Evolutionary conservation across 2,888 invertebrate species (phyloP).

Genomic region (Cantharis rustica): DNA sequence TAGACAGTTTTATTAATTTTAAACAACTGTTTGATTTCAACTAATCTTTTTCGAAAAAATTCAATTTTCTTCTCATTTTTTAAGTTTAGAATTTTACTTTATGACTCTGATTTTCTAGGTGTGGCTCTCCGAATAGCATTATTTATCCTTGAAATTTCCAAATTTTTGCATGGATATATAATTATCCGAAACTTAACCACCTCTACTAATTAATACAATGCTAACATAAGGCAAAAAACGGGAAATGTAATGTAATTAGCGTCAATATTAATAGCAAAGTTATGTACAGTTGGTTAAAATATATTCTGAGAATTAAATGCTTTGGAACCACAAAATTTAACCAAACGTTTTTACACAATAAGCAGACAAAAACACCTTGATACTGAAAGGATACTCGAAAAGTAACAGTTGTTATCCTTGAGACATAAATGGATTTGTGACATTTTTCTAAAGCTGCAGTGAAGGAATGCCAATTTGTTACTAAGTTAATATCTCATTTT

Average conservation of each 20-base stretch:
- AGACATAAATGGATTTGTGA: constrained; percentile 35
- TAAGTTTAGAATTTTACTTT: too few species aligned
- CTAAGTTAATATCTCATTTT: neutral
- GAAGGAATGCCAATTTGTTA: constrained; percentile 17
- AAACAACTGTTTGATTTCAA: too few species aligned
- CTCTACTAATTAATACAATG: too few species aligned
- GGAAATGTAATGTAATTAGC: neutral
- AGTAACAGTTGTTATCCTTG: constrained; percentile 44
- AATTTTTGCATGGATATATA: neutral
- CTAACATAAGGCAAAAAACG: neutral
- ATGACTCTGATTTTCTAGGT: neutral
- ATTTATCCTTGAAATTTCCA: neutral
- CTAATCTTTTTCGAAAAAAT: too few species aligned
- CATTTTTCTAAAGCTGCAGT: constrained; percentile 34
- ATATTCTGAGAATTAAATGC: neutral
- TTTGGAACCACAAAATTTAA: neutral
- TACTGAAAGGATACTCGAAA: constrained; percentile 26
- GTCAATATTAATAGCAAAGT: neutral
- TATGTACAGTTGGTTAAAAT: neutral
- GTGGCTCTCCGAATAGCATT: neutral
- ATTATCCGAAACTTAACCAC: neutral
- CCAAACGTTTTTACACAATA: neutral
- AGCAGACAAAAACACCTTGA: neutral
- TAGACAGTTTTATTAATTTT: too few species aligned
- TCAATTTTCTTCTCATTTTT: too few species aligned